Evolutionary conservation across 2,797 vertebrate genomes (phyloP).

Genomic region (Vireo griseus): DNA sequence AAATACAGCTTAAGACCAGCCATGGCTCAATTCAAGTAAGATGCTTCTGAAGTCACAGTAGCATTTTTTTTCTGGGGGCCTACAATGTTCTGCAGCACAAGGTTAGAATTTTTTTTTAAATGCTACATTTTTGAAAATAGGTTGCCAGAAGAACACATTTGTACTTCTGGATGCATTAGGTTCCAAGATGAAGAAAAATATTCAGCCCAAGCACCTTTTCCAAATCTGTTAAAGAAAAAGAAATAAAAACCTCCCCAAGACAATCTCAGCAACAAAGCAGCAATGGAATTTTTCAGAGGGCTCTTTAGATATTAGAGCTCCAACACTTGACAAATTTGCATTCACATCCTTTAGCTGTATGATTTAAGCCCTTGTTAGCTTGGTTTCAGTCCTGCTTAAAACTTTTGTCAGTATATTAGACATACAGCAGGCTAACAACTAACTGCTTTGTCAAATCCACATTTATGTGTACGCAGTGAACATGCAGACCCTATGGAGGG

Average conservation of each 20-base stretch:
- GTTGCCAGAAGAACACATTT: background rate
- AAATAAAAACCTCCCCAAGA: background rate
- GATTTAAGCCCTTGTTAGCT: background rate
- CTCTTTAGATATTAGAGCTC: background rate
- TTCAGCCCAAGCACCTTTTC: background rate
- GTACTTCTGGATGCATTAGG: background rate
- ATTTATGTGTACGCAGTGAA: background rate
- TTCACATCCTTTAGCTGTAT: background rate
- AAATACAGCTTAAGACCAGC: background rate
- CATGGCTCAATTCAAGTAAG: background rate
- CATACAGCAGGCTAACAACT: background rate
- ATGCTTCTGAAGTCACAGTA: background rate
- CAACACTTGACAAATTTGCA: background rate
- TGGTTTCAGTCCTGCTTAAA: background rate
- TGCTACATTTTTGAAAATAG: background rate
- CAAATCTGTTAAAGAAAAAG: background rate
- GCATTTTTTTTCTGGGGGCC: background rate
- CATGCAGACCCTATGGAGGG: background rate
- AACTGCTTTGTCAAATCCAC: background rate
- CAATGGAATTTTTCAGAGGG: background rate
- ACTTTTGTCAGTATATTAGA: background rate
- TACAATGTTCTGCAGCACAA: background rate
- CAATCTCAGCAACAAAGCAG: background rate
- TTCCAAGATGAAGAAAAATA: background rate
- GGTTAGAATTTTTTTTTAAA: background rate